Evolutionary conservation across 2,797 vertebrate genomes (phyloP).

Genomic region (Karalla daura): DNA sequence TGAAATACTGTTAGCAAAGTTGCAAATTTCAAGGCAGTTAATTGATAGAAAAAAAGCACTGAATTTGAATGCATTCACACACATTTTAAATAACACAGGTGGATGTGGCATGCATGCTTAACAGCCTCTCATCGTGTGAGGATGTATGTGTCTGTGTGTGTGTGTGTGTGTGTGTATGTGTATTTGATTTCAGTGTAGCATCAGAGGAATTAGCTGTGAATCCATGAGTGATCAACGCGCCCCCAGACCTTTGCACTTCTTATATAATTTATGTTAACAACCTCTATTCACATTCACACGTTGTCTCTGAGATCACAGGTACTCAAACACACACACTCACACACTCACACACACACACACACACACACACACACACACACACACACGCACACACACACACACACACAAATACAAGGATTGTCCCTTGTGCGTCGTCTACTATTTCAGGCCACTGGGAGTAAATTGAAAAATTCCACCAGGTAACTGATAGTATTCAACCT

Average conservation of each 20-base stretch:
- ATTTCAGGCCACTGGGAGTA: not conserved
- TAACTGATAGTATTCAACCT: too few relatives aligned
- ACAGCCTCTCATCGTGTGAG: conserved; percentile 29
- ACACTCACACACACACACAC: too few relatives aligned
- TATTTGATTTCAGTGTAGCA: conserved; percentile 47
- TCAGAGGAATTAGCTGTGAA: conserved; percentile 38
- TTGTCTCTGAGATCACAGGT: not conserved
- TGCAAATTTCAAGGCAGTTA: conserved; percentile 10
- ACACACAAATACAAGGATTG: too few relatives aligned
- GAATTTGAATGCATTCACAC: conserved; percentile 20
- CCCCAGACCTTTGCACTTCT: not conserved
- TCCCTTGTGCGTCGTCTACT: too few relatives aligned
- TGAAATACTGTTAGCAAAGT: not conserved
- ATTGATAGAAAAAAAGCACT: conserved; percentile 1
- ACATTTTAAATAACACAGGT: conserved; percentile 35
- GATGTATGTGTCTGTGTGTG: not conserved
- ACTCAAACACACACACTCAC: not conserved
- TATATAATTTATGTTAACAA: not conserved
- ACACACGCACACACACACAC: too few relatives aligned
- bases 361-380: too few relatives aligned
- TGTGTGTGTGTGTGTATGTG: not conserved
- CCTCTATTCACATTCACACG: not conserved
- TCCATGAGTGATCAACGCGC: not conserved
- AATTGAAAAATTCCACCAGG: too few relatives aligned
- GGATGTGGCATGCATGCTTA: conserved; percentile 45